Conservation (phyloP, 2,113 vertebrate species). For the Girardinichthys multiradiatus region DNA sequence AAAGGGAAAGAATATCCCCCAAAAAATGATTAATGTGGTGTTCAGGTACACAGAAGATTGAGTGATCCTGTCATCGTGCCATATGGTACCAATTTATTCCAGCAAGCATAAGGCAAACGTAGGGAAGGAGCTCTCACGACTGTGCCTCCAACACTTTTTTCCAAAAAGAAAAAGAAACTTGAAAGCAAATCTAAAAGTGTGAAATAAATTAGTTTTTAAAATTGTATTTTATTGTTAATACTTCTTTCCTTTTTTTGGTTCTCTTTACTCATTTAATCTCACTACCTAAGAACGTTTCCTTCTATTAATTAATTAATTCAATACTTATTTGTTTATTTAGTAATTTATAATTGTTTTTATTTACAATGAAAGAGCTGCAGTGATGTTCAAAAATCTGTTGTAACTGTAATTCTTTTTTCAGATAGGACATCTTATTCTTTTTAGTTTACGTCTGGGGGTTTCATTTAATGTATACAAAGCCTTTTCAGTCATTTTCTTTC, state of each 20-base stretch:
- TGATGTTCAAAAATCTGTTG: neutral
- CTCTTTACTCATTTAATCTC: neutral
- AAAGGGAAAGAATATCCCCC: conserved; percentile 81
- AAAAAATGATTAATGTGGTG: conserved; percentile 85
- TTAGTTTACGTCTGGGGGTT: conserved; percentile 42
- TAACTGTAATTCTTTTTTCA: conserved; percentile 21
- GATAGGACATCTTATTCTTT: conserved; percentile 34
- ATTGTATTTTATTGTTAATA: neutral
- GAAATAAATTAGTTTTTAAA: neutral
- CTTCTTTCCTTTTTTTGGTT: neutral
- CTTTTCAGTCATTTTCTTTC: neutral
- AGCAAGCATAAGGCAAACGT: conserved; percentile 79
- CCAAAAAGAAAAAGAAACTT: conserved; percentile 20
- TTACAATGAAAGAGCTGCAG: neutral
- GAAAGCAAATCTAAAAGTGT: neutral
- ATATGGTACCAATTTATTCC: conserved; percentile 86
- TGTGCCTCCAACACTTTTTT: conserved; percentile 55
- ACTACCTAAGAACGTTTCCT: neutral
- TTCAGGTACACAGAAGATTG: conserved; percentile 85
- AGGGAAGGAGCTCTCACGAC: conserved; percentile 73
- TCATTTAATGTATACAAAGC: neutral
- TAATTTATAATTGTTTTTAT: neutral
- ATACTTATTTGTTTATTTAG: conserved; percentile 1
- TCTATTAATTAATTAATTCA: neutral
- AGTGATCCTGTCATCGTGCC: conserved; percentile 84